phyloP scores from a whole-genome alignment of 1,140 invertebrate species.

The Akabosia matsudoensis region DNA sequence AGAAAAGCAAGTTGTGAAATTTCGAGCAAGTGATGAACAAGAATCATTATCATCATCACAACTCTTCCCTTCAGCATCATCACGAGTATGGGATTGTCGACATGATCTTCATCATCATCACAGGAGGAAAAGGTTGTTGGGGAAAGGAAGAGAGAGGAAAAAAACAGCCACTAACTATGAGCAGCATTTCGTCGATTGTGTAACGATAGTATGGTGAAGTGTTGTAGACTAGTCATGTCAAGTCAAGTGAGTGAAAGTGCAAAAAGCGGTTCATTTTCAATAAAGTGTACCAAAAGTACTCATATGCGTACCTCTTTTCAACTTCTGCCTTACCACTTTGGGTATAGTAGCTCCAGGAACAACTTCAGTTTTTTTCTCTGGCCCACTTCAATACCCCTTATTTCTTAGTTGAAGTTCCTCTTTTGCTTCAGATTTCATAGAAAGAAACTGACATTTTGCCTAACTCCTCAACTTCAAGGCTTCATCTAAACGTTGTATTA shows the following conservation, averaged over 20 bases:
- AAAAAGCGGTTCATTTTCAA: constrained; percentile 14
- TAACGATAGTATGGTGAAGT: background rate
- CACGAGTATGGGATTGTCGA: background rate
- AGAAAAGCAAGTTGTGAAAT: constrained; percentile 20
- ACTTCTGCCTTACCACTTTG: too few species aligned
- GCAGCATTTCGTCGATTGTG: too few species aligned
- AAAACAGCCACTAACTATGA: background rate
- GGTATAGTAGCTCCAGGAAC: background rate
- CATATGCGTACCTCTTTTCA: too few species aligned
- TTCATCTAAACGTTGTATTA: constrained; percentile 6
- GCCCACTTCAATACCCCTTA: background rate
- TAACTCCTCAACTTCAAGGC: constrained; percentile 18
- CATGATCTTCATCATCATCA: background rate
- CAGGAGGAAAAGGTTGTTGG: background rate
- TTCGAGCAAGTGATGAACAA: background rate
- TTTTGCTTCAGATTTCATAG: background rate
- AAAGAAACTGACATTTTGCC: background rate
- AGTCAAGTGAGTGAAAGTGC: constrained; percentile 19
- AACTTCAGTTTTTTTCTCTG: constrained; percentile 12
- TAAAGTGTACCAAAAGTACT: too few species aligned
- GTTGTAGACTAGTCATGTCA: background rate
- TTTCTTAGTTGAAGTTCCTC: background rate
- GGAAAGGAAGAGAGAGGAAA: background rate
- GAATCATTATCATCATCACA: constrained; percentile 5
- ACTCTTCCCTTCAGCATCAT: background rate